phyloP scores from a whole-genome alignment of 2,888 invertebrate species.

The Omphaloscelis lunosa region DNA sequence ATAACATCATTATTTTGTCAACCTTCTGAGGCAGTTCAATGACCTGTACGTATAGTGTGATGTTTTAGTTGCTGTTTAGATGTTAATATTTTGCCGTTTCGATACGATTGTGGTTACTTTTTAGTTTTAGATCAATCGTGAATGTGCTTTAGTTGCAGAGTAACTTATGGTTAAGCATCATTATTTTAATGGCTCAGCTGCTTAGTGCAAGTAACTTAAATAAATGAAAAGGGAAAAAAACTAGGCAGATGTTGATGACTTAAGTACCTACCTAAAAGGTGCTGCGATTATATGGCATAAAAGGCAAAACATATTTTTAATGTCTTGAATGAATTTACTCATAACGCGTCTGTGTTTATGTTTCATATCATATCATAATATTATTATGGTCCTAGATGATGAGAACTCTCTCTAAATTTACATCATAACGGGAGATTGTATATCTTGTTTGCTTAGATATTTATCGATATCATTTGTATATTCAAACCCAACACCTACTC shows the following conservation, averaged over 20 bases:
- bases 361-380: not conserved
- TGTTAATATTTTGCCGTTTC: not conserved
- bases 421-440: not conserved
- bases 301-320: not conserved
- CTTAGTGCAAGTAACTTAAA: not conserved
- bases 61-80: not conserved
- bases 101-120: not conserved
- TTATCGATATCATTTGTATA: not conserved
- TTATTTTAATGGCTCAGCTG: not conserved
- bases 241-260: not conserved
- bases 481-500: not conserved
- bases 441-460: not conserved
- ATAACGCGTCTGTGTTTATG: not conserved
- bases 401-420: not conserved
- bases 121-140: not conserved
- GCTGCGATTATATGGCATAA: not conserved
- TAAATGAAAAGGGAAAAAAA: not conserved
- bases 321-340: not conserved
- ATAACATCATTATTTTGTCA: slow-evolving; percentile 11
- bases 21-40: slow-evolving; percentile 7
- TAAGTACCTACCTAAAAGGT: not conserved
- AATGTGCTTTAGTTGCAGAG: not conserved
- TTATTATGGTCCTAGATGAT: not conserved
- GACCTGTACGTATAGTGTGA: not conserved
- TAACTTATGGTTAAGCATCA: not conserved